Percentiles rank a stretch among this genome's conserved stretches.
phyloP scores from a whole-genome alignment of 2,113 vertebrate genomes.

The Sorex araneus region DNA sequence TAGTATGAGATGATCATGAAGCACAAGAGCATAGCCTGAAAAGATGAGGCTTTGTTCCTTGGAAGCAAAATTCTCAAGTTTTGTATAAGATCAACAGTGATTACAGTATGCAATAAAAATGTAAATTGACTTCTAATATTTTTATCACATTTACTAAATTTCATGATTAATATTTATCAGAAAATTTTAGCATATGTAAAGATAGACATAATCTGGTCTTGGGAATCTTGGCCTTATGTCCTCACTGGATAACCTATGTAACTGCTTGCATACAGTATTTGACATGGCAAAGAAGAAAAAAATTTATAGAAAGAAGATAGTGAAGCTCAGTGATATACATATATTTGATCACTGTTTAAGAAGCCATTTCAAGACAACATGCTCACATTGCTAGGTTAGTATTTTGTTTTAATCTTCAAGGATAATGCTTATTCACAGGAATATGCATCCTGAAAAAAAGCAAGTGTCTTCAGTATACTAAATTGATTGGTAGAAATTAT shows the following conservation, averaged over 20 bases:
- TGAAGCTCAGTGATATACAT: not conserved
- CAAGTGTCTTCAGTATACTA: conserved; percentile 3
- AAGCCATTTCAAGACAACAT: conserved; percentile 11
- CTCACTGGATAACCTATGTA: not conserved
- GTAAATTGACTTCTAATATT: conserved; percentile 67
- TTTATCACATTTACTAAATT: conserved; percentile 36
- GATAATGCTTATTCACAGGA: conserved; percentile 33
- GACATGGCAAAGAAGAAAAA: not conserved
- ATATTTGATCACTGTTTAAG: conserved; percentile 11
- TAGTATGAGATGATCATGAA: conserved; percentile 20
- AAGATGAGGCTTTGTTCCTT: conserved; percentile 56
- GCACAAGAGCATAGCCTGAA: not conserved
- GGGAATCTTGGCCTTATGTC: not conserved
- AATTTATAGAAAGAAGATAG: conserved; percentile 3
- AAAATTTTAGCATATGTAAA: not conserved
- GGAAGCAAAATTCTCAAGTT: conserved; percentile 59
- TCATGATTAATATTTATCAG: conserved; percentile 38
- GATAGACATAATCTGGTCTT: not conserved
- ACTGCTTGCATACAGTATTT: not conserved
- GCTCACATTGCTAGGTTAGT: not conserved
- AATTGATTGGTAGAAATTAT: conserved; percentile 19
- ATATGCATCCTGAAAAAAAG: conserved; percentile 22
- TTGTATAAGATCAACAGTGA: conserved; percentile 51
- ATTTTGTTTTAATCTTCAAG: conserved; percentile 38
- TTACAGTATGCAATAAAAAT: conserved; percentile 66